Percentiles rank a stretch among this genome's conserved stretches.
Conservation (phyloP, 2,888 invertebrate genomes). For the Ophion ellenae region DNA sequence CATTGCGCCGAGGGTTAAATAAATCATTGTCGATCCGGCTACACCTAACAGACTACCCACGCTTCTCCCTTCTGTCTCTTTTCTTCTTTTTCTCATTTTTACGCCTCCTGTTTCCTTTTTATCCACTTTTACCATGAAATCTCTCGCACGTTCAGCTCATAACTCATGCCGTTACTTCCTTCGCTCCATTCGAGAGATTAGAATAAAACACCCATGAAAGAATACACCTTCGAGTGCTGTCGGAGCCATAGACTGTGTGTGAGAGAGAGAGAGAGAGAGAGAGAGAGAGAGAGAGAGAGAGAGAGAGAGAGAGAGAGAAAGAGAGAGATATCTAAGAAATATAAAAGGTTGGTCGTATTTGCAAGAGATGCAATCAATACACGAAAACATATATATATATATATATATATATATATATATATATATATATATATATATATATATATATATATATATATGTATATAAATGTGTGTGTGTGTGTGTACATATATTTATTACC, state of each 20-base stretch:
- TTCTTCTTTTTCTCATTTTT: neutral
- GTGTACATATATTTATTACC: neutral
- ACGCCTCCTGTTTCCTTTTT: conserved; percentile 20
- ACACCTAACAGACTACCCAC: conserved; percentile 47
- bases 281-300: conserved; percentile 10
- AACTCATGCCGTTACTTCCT: conserved; percentile 54
- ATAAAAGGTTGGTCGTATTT: conserved; percentile 35
- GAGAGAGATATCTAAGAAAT: conserved; percentile 40
- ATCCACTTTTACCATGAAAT: conserved; percentile 45
- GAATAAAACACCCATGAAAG: conserved; percentile 54
- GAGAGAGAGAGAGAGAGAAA: conserved; percentile 2
- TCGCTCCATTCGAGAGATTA: conserved; percentile 50
- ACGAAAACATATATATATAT: too few species aligned
- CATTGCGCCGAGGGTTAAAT: conserved; percentile 19
- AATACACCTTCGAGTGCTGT: conserved; percentile 33
- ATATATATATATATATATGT: too few species aligned
- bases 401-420: too few species aligned
- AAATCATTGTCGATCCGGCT: conserved; percentile 38
- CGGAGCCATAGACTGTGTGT: neutral
- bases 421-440: too few species aligned
- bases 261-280: neutral
- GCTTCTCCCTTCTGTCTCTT: conserved; percentile 12
- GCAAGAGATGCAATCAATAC: conserved; percentile 9
- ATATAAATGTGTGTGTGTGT: neutral
- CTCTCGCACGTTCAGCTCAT: conserved; percentile 39